Base-by-base conservation (phyloP, 2,113 vertebrate species). In the Eleginops maclovinus region DNA sequence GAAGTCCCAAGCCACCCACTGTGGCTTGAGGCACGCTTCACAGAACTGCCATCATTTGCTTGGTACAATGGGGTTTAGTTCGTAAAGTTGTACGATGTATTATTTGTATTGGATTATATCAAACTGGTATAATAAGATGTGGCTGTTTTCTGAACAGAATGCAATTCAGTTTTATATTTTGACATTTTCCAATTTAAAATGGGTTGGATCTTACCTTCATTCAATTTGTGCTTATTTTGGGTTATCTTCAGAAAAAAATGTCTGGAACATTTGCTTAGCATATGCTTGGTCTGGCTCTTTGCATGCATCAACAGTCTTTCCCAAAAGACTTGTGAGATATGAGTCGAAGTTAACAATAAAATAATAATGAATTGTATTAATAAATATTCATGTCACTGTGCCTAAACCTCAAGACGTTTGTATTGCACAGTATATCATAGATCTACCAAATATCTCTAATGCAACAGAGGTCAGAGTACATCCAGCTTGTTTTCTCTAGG, bases 1-100 rank as follows among this genome's bases (percentile, higher is more conserved):
- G 65, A 74, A 60, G 26, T 72, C 60, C 59, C 60, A 64, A 21
- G 60, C 83, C 81, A 55, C 89, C 83, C 44, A 72, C 85, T 77
- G 89, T 47, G 77, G 66, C 66, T 19, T 65, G 66, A 81, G 68
- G 55, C 65, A 16, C 69, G 79, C 69, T 59, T 74, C 73, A 70
- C 73, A 70, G 72, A 50, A 12, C 61, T 65, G 61, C 65, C 56
- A 22, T 40, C 19, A 61, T 73, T 54, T 62, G 12, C 41, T 75
- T 51, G 46, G 53, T 31, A 54, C 47, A 63, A 31, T 69, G 22
- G 14, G 47, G 13, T 77, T 13, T 73, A 63, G 53, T 82, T 83
- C 46, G 82, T 47, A 36, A 72, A 85, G 53, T 49, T 83, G 12
- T 36, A 50, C 14, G 9, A 47, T 75, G 31, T 36, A 43, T 81